Percentiles rank a stretch among this genome's conserved stretches.
These are phyloP conservation scores for Sisyra terminalis DNA, from an alignment of 2,888 invertebrate species.

Conservation along the genomic window DNA sequence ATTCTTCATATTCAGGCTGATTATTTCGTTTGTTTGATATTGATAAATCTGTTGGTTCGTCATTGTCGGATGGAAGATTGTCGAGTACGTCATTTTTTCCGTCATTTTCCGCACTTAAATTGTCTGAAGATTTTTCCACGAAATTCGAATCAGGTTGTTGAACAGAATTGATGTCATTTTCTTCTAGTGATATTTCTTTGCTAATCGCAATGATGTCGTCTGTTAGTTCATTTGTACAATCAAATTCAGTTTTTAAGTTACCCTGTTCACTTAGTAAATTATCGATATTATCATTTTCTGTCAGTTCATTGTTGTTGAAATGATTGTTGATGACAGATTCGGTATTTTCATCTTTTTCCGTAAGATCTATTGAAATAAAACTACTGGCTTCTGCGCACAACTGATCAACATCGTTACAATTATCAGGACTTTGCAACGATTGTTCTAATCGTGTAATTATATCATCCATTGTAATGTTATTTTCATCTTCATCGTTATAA, in stretches of 20 bases:
- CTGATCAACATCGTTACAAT: slow-evolving; percentile 8
- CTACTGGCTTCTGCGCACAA: slow-evolving; percentile 11
- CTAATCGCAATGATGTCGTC: neutral
- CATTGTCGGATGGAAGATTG: slow-evolving; percentile 4
- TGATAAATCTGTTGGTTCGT: slow-evolving; percentile 20
- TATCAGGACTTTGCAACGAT: slow-evolving; percentile 32
- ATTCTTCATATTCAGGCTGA: slow-evolving; percentile 8
- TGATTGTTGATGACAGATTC: slow-evolving; percentile 1
- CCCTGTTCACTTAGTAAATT: slow-evolving; percentile 13
- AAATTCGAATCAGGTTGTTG: neutral
- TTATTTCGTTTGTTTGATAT: slow-evolving; percentile 13
- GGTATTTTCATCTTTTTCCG: slow-evolving; percentile 8
- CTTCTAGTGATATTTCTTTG: neutral
- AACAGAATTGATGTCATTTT: slow-evolving; percentile 1
- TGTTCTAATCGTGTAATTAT: slow-evolving; percentile 46
- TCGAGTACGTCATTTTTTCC: slow-evolving; percentile 7
- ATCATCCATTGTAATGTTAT: slow-evolving; percentile 32
- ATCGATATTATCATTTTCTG: neutral
- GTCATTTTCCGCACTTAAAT: slow-evolving; percentile 9
- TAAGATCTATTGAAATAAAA: slow-evolving; percentile 7
- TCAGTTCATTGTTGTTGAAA: neutral
- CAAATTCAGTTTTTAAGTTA: neutral
- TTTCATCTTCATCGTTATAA: slow-evolving; percentile 26
- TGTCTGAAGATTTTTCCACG: slow-evolving; percentile 17
- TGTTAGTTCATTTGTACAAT: slow-evolving; percentile 5